Evolutionary conservation across 2,888 invertebrate genomes (phyloP), one percentile per base, ranked within the genome.

Genomic region (Beris chalybata): DNA sequence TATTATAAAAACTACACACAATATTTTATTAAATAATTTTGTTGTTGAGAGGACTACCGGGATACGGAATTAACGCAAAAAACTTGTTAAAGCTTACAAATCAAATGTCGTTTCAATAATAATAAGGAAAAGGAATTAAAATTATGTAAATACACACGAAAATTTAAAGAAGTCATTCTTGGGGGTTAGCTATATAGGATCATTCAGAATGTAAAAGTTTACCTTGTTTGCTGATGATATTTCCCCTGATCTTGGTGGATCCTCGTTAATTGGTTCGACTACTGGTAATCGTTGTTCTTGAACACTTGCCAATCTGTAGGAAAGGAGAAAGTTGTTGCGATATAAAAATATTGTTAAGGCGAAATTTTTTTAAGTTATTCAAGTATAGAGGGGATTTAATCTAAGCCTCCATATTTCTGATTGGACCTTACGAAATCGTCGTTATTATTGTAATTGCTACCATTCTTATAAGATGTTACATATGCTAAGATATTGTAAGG

Each of bases 281-380:
- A 89, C 71, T 83, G 81, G 73, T 73, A 93, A 83, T 72, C 95
- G 88, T 82, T 96, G 95, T 82, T 97, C 97, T 84, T 97, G 97
- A 52, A 97, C 96, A 80, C 95, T 95, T 52, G 97, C 96, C 83
- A 97, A 86, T 80, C 97, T 96, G 79, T 11, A 74, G 45, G n/a
- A 52, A n/a, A 32, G 31, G 5, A 48, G 9, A 22, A 22, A 22
- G 22, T 22, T n/a, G n/a, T n/a, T n/a, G n/a, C 44, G 44, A 44
- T 7, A 44, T 9, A 3, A 22, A 22, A 22, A 22, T 3, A 22
- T 22, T 22, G 22, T 22, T 22, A 22, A 22, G 22, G 3, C 22
- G 22, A 22, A 22, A 22, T 22, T 22, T 22, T 22, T 22, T 1
- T 22, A 22, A 22, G 22, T 22, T 22, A 22, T 22, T 22, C 3